Base-by-base conservation (phyloP, 2,888 invertebrate species). In the Koerneria pararmatus region DNA sequence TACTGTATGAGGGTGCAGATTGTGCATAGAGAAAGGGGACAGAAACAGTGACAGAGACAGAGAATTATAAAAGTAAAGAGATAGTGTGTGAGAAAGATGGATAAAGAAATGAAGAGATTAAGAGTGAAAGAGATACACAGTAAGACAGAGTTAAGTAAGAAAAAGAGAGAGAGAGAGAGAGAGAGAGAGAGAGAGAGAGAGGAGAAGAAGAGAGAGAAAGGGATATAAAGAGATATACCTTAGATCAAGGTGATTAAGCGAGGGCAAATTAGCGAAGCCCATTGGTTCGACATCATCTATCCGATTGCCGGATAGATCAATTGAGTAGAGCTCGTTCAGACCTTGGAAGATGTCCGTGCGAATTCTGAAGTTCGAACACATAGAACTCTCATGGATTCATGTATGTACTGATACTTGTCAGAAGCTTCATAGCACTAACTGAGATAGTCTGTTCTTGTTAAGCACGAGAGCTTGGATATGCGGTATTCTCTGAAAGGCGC, bases 401-500 rank as follows among this genome's bases (percentile, higher is more conserved):
- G n/a, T n/a, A n/a, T n/a, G n/a, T n/a, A n/a, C n/a, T n/a, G n/a
- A n/a, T n/a, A n/a, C n/a, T n/a, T n/a, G n/a, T n/a, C n/a, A n/a
- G n/a, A 15, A 51, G 8, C 5, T 32, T 5, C 1, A 2, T 49
- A 48, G 32, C 65, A 69, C 75, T 69, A 31, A 80, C 81, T 76
- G 78, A 3, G 80, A 78, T 34, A 83, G 73, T 71, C 80, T 70
- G 71, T 83, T 83, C 67, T 82, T 80, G 69, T 83, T 83, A 65
- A 83, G 68, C n/a, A 83, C 79, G 69, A 83, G 80, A 4, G 81
- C 81, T 68, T 83, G 82, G 37, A 83, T 80, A 31, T 78, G 71
- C 27, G 78, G 79, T 24, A 79, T 78, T 61, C 73, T 67, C 67
- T 83, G 83, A 72, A 83, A 83, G 37, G 81, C 82, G 31, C 82